A percentile compares a stretch with the other conserved stretches of the same genome.
These are phyloP conservation scores for Cepaea hortensis DNA, from an alignment of 2,888 invertebrate genomes.

Conservation along the genomic window DNA sequence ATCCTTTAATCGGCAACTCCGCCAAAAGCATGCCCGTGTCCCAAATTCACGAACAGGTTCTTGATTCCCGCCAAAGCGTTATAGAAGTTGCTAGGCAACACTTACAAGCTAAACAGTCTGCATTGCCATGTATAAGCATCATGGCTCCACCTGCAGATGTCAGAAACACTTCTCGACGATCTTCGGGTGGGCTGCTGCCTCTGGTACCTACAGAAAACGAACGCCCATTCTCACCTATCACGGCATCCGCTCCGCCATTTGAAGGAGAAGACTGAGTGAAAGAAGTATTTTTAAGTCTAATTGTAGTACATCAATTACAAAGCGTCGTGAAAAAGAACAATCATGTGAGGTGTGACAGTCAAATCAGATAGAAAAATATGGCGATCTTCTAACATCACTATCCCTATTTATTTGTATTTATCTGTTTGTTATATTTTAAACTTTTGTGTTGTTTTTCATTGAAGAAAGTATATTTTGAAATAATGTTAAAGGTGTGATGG, in stretches of 20 bases:
- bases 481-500: too few relatives aligned
- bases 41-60: neutral
- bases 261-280: neutral
- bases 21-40: neutral
- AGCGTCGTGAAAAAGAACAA: too few relatives aligned
- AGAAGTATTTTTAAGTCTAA: too few relatives aligned
- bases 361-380: neutral
- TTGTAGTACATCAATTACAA: too few relatives aligned
- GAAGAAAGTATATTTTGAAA: too few relatives aligned
- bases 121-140: slow-evolving; percentile 41
- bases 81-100: slow-evolving; percentile 33
- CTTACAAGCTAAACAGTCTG: slow-evolving; percentile 9
- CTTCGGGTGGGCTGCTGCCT: slow-evolving; percentile 11
- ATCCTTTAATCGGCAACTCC: neutral
- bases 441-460: too few relatives aligned
- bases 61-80: slow-evolving; percentile 25
- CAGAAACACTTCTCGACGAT: neutral
- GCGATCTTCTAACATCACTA: too few relatives aligned
- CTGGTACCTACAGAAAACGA: neutral
- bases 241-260: neutral
- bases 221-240: neutral
- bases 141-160: slow-evolving; percentile 15
- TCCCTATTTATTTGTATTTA: too few relatives aligned
- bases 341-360: neutral
- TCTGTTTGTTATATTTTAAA: too few relatives aligned